phyloP scores from a whole-genome alignment of 2,888 invertebrate species.

The Cactoblastis cactorum region DNA sequence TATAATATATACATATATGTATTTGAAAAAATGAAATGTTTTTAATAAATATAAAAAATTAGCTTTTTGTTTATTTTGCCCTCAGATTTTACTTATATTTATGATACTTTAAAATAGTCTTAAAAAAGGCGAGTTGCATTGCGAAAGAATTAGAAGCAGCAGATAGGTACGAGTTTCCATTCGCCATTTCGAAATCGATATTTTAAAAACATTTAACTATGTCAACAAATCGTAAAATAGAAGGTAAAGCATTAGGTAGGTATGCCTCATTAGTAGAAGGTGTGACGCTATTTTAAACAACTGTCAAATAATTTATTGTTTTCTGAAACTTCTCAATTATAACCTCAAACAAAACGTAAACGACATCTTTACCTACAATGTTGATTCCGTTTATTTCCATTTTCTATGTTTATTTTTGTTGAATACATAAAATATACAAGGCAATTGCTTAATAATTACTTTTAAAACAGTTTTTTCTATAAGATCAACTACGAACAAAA shows the following conservation, averaged over 20 bases:
- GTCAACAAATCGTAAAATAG: conserved; percentile 55
- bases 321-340: not conserved
- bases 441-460: no score
- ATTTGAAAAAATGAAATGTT: no score
- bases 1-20: no score
- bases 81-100: no score
- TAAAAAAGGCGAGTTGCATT: conserved; percentile 21
- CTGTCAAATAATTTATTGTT: conserved; percentile 14
- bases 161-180: conserved; percentile 41
- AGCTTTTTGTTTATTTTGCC: no score
- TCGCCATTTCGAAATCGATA: conserved; percentile 50
- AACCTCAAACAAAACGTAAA: not conserved
- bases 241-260: conserved; percentile 52
- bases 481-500: not conserved
- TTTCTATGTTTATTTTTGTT: no score
- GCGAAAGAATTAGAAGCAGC: conserved; percentile 42
- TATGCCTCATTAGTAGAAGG: conserved; percentile 58
- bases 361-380: no score
- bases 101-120: no score
- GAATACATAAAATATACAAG: no score
- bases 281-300: conserved; percentile 33
- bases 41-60: no score
- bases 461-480: not conserved
- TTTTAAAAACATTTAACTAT: conserved; percentile 62
- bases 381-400: no score